Percentiles rank a stretch among this genome's conserved stretches.
Evolutionary conservation across 35 echinoderm and acorn worm genomes (phyloP).

Genomic region (Apostichopus californicus): DNA sequence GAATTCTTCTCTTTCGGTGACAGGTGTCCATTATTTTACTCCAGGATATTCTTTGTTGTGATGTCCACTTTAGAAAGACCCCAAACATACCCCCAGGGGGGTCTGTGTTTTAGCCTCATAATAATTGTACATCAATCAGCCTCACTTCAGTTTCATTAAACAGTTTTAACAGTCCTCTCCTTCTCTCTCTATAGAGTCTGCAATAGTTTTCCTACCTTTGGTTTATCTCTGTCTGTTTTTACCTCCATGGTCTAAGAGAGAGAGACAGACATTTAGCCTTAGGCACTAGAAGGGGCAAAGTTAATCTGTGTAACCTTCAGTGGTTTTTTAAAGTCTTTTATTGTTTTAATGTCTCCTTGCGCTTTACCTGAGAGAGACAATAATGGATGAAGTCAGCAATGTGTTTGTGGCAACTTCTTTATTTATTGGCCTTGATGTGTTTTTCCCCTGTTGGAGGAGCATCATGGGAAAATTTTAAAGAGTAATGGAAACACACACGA

Average conservation of each 20-base stretch:
- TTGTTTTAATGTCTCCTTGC: not conserved
- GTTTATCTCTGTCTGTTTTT: not conserved
- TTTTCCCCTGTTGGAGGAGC: no score
- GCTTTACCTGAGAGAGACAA: no score
- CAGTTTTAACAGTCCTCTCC: not conserved
- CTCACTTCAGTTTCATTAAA: not conserved
- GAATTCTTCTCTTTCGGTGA: not conserved
- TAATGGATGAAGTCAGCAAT: no score
- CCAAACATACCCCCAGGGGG: slow-evolving; percentile 11
- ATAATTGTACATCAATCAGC: slow-evolving; percentile 14
- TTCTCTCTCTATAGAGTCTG: not conserved
- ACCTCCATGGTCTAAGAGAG: no score
- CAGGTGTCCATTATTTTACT: not conserved
- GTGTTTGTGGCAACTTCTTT: no score
- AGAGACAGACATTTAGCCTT: not conserved
- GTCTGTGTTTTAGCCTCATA: not conserved
- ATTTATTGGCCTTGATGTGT: no score
- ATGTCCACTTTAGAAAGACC: slow-evolving; percentile 1
- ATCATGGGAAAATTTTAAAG: no score
- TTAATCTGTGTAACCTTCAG: not conserved
- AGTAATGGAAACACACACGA: no score
- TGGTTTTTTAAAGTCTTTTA: not conserved
- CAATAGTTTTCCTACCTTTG: not conserved
- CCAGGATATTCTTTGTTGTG: not conserved
- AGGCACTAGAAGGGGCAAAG: not conserved